phyloP scores from a whole-genome alignment of 2,888 invertebrate genomes.

The Pyrrhia umbra region DNA sequence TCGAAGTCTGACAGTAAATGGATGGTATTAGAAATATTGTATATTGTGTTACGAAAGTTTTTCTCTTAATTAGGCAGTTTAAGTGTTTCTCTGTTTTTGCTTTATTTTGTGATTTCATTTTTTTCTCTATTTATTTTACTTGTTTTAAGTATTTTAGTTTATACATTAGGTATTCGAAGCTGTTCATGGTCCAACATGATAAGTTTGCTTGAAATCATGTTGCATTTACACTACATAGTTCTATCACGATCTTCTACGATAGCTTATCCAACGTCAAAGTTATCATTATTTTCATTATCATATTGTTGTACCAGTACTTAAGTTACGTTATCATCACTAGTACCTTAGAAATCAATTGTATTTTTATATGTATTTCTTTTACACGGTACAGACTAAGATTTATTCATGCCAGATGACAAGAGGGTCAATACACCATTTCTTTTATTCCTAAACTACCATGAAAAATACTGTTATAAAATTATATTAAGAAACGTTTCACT shows the following conservation, averaged over 20 bases:
- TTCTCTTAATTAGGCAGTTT: background rate
- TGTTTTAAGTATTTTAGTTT: background rate
- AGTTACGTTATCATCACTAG: constrained; percentile 16
- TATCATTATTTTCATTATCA: background rate
- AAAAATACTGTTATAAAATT: constrained; percentile 43
- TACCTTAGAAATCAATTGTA: constrained; percentile 15
- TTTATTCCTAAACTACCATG: constrained; percentile 34
- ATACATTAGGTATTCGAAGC: no score
- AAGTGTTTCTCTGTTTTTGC: background rate
- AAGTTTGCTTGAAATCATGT: background rate
- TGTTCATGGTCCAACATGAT: background rate
- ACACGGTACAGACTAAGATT: background rate
- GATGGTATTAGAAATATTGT: constrained; percentile 35
- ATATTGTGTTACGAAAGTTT: constrained; percentile 19
- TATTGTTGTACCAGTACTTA: constrained; percentile 1
- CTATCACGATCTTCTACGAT: background rate
- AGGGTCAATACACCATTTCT: constrained; percentile 42
- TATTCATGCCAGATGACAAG: background rate
- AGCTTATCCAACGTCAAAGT: background rate
- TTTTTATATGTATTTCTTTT: constrained; percentile 3
- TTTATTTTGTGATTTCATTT: background rate
- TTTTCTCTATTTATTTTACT: background rate
- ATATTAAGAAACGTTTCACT: constrained; percentile 33
- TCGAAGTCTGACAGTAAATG: constrained; percentile 43
- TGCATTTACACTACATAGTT: background rate